Base-by-base conservation (phyloP, 2,113 vertebrate genomes). In the Silurus meridionalis region DNA sequence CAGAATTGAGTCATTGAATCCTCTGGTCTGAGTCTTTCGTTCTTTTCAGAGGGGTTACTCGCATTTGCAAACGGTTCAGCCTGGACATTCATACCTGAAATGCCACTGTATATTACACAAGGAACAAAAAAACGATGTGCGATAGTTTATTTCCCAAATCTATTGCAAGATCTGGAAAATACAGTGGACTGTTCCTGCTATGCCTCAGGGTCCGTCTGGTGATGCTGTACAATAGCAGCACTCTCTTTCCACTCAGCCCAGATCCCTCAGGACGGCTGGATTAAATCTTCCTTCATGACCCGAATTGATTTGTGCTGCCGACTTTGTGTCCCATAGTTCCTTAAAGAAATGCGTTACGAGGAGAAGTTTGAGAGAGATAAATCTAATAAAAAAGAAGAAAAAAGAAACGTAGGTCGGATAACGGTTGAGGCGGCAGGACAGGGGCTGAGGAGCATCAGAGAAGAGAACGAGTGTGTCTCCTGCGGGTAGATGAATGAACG, bases 291-390 rank as follows among this genome's bases (percentile, higher is more conserved):
- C 83, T 46, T 77, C 72, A 82, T 80, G 82, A 88, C 69, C 25
- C 52, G 85, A 81, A 85, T 89, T 77, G 84, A 88, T 87, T 87
- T 88, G 48, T 85, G 79, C 80, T 80, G 14, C 66, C 66, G 80
- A 75, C 85, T 67, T 74, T 71, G 67, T 85, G 48, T 86, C 81
- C 87, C 83, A 15, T 17, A 37, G 71, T 66, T 74, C 28, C 61
- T 37, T 37, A 83, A 19, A 25, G 11, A 48, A 25, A 83, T 86
- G 57, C 64, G 83, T 84, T 60, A 79, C 58, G 37, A 84, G 58
- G n/a, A 67, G 84, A 50, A 87, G 52, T 80, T 61, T 82, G 50
- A 78, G n/a, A 77, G 58, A 87, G 63, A 87, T 83, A 11, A 79
- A 84, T 87, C 80, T 83, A 84, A 88, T 66, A 87, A 72, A 25